Evolutionary conservation across 1,140 invertebrate genomes (phyloP).

Genomic region (Pinna nobilis): DNA sequence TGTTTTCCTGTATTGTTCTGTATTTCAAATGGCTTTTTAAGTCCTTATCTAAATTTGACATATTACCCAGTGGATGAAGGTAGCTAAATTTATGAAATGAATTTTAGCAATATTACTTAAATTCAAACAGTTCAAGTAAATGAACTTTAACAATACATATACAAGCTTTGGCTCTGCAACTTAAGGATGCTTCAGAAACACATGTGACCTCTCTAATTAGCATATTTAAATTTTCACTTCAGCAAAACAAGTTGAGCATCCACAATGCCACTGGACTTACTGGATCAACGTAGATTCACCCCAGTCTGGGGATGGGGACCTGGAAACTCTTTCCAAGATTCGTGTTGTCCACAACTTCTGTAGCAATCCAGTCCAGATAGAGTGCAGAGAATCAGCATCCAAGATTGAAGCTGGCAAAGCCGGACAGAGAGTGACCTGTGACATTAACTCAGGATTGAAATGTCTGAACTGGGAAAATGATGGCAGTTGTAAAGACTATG

Average conservation of each 20-base stretch:
- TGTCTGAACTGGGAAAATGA: slow-evolving; percentile 70
- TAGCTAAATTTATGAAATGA: too few relatives aligned
- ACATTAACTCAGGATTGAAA: slow-evolving; percentile 68
- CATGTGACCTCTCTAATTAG: background rate
- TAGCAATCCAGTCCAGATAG: slow-evolving; percentile 57
- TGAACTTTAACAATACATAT: background rate
- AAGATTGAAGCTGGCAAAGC: slow-evolving; percentile 28
- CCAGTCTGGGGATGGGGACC: slow-evolving; percentile 54
- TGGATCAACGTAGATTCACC: slow-evolving; percentile 67
- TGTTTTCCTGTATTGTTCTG: too few relatives aligned
- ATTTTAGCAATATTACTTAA: too few relatives aligned
- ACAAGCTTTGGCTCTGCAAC: too few relatives aligned
- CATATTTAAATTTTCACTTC: background rate
- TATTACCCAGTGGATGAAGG: too few relatives aligned
- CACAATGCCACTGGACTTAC: slow-evolving; percentile 55
- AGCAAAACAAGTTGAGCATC: slow-evolving; percentile 31
- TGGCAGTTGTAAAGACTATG: slow-evolving; percentile 73
- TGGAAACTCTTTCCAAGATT: slow-evolving; percentile 52
- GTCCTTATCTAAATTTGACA: too few relatives aligned
- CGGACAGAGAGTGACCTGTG: slow-evolving; percentile 69
- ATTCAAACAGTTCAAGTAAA: background rate
- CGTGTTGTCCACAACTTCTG: slow-evolving; percentile 45
- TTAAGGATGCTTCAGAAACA: background rate
- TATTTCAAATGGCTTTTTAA: too few relatives aligned
- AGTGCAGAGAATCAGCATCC: slow-evolving; percentile 54